phyloP scores from a whole-genome alignment of 2,888 invertebrate genomes.

The Koerneria pararmatus region DNA sequence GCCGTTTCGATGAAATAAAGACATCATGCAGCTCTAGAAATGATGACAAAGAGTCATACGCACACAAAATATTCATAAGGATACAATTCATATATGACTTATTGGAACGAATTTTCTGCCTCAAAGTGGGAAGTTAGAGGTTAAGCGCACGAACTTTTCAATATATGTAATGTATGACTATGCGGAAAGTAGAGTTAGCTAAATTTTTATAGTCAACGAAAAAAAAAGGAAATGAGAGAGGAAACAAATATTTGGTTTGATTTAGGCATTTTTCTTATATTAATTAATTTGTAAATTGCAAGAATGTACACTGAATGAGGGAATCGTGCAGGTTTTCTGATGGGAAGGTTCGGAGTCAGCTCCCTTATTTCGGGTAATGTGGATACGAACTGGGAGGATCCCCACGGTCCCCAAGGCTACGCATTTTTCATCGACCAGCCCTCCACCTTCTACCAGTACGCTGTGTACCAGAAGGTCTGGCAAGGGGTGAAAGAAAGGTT shows the following conservation, averaged over 20 bases:
- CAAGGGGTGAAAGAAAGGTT: not conserved
- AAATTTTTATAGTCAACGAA: not conserved
- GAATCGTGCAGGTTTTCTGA: slow-evolving; percentile 22
- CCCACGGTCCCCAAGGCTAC: slow-evolving; percentile 39
- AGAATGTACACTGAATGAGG: too few species aligned
- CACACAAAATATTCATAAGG: too few species aligned
- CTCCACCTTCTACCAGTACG: slow-evolving; percentile 27
- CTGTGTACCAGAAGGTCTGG: slow-evolving; percentile 19
- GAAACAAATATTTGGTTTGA: not conserved
- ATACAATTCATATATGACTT: too few species aligned
- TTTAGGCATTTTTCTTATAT: not conserved
- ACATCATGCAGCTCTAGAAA: too few species aligned
- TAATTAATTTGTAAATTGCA: not conserved
- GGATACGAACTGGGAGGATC: slow-evolving; percentile 53
- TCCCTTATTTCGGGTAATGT: slow-evolving; percentile 33
- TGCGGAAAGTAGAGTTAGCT: not conserved
- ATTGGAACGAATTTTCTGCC: too few species aligned
- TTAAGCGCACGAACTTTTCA: too few species aligned
- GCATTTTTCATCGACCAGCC: slow-evolving; percentile 48
- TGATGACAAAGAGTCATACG: too few species aligned
- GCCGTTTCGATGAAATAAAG: too few species aligned
- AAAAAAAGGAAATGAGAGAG: not conserved
- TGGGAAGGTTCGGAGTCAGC: slow-evolving; percentile 29
- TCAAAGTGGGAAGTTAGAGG: too few species aligned
- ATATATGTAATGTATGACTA: too few species aligned